phyloP scores from a whole-genome alignment of 2,888 invertebrate species.

The Caenorhabditis sp. region DNA sequence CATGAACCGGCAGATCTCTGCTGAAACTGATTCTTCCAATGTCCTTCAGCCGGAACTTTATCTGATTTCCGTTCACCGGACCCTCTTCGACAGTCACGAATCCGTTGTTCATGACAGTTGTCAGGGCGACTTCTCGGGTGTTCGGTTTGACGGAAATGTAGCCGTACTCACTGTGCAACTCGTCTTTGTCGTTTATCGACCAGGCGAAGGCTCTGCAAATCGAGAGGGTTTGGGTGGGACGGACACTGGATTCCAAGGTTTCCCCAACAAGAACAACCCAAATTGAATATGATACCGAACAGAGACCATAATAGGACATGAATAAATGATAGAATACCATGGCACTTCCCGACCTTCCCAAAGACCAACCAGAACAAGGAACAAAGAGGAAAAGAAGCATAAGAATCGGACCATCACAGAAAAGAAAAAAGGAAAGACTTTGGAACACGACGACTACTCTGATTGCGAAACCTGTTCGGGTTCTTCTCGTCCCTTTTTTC shows the following conservation, averaged over 20 bases:
- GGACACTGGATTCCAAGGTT: too few species aligned
- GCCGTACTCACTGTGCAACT: constrained; percentile 82
- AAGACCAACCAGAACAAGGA: neutral
- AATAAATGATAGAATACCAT: too few species aligned
- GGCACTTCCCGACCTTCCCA: neutral
- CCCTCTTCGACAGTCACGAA: constrained; percentile 83
- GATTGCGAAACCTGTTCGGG: constrained; percentile 56
- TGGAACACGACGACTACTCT: constrained; percentile 4
- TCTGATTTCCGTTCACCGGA: constrained; percentile 71
- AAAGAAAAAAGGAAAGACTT: constrained; percentile 5
- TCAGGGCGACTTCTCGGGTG: constrained; percentile 78
- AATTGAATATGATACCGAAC: too few species aligned
- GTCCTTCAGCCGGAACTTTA: constrained; percentile 79
- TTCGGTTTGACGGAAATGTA: constrained; percentile 80
- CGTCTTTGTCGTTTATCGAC: constrained; percentile 82
- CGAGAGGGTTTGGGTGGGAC: neutral
- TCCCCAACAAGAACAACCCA: too few species aligned
- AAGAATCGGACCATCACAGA: neutral
- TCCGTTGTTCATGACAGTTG: constrained; percentile 83
- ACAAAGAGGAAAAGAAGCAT: neutral
- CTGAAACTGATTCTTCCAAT: constrained; percentile 83
- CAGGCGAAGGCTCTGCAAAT: constrained; percentile 81
- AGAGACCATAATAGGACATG: too few species aligned
- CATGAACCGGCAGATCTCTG: constrained; percentile 83
- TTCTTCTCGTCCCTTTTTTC: constrained; percentile 59